Evolutionary conservation across 2,113 vertebrate genomes (phyloP).

Genomic region (Mustela lutreola): DNA sequence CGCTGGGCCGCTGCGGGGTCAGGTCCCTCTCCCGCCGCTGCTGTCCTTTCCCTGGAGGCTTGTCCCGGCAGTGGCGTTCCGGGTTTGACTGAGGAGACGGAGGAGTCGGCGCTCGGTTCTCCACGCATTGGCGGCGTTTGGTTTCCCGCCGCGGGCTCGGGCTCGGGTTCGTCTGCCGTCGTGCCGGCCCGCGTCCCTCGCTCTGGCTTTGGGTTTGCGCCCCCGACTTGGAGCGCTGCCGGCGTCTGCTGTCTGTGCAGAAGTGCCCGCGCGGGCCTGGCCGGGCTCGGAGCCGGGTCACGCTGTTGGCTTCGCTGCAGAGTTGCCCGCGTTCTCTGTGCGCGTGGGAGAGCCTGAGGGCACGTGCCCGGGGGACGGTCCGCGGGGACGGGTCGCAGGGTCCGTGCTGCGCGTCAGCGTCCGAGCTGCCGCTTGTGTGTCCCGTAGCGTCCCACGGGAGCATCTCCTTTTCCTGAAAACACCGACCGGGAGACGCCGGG

Average conservation of each 20-base stretch:
- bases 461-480: not conserved
- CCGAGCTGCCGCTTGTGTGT: not conserved
- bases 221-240: not conserved
- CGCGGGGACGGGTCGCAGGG: not conserved
- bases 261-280: not conserved
- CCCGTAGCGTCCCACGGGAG: not conserved
- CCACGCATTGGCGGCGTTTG: not conserved
- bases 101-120: not conserved
- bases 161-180: not conserved
- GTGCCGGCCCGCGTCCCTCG: not conserved
- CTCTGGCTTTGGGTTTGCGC: not conserved
- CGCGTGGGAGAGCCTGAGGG: not conserved
- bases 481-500: not conserved
- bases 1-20: not conserved
- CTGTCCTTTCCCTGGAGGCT: not conserved
- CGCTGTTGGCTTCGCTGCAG: not conserved
- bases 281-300: not conserved
- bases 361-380: not conserved
- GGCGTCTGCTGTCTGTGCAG: not conserved
- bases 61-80: not conserved
- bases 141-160: not conserved
- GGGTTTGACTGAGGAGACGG: not conserved
- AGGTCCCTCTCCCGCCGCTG: not conserved
- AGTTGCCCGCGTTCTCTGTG: not conserved
- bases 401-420: not conserved